phyloP scores from a whole-genome alignment of 1,140 invertebrate species.

The Zaprionus camerounensis region DNA sequence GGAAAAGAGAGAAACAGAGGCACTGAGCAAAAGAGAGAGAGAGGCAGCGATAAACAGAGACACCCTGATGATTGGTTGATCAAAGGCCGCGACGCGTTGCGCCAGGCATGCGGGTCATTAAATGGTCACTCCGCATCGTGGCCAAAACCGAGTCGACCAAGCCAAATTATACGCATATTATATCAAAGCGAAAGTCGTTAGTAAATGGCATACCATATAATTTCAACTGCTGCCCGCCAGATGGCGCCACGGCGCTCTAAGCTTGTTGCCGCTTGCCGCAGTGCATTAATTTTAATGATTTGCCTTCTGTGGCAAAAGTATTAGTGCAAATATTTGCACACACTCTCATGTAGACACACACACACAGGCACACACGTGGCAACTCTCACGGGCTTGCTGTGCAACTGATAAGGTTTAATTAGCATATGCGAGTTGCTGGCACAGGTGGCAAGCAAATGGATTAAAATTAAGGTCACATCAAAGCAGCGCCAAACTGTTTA shows the following conservation, averaged over 20 bases:
- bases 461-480: constrained; percentile 45
- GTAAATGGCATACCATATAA: constrained; percentile 17
- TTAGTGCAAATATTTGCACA: constrained; percentile 71
- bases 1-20: not conserved
- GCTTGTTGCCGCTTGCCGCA: constrained; percentile 35
- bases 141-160: constrained; percentile 23
- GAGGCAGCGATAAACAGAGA: not conserved
- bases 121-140: constrained; percentile 24
- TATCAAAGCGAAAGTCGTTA: not conserved
- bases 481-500: constrained; percentile 40
- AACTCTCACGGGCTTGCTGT: not conserved
- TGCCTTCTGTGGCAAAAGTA: constrained; percentile 68
- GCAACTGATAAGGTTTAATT: constrained; percentile 71
- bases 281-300: constrained; percentile 79
- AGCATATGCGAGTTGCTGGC: constrained; percentile 21
- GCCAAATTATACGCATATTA: constrained; percentile 18
- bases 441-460: constrained; percentile 24
- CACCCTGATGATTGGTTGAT: constrained; percentile 33
- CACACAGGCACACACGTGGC: not conserved
- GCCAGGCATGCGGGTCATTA: constrained; percentile 70
- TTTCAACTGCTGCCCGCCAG: constrained; percentile 14
- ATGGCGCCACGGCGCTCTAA: not conserved
- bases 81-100: constrained; percentile 42
- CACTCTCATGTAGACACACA: not conserved
- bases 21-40: not conserved